Evolutionary conservation across 1,140 invertebrate species (phyloP), one percentile per base, ranked within the genome.

Genomic region (Ceratosolen fusciceps): DNA sequence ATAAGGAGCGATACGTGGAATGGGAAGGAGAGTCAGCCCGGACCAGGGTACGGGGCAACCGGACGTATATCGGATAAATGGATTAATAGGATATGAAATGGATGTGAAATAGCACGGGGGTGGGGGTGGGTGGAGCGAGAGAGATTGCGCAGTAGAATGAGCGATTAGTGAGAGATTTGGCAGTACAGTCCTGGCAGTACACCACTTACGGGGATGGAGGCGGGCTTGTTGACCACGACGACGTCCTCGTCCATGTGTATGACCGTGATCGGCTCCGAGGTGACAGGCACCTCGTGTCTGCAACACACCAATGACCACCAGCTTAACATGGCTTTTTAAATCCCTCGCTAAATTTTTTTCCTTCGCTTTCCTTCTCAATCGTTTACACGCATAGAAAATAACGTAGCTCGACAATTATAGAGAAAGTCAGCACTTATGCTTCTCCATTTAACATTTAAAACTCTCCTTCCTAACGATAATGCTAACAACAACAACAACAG

Each of bases 151-250:
- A 79, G 74, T 47, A 73, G 16, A 56, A 83, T 67, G 52, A 47
- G 71, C 34, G 71, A 84, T 84, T 84, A 71, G 79, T 31, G 39
- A 47, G 49, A 68, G 47, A 43, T 75, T 86, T 94, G 94, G 94
- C 94, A 92, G 89, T 90, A 90, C 89, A 89, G 94, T 95, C 93
- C 93, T 92, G 92, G 90, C 92, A 93, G 93, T 90, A 91, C 89
- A 90, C 93, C 93, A 95, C 94, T 95, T 95, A 95, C 97, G 91
- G 99, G 99, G 92, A 99, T 98, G 90, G 98, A 99, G 88, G 98
- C 96, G 86, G 99, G 98, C 94, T 99, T 99, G 94, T 99, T 98
- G 89, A 99, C 96, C 89, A 99, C 98, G 90, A 99, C 94, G 92
- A 99, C 93, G 92, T 99, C 97, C 91, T 98, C 96, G 93, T 97